Evolutionary conservation across 2,888 invertebrate genomes (phyloP), one percentile per base, ranked within the genome.

Genomic region (Cantharis lateralis): DNA sequence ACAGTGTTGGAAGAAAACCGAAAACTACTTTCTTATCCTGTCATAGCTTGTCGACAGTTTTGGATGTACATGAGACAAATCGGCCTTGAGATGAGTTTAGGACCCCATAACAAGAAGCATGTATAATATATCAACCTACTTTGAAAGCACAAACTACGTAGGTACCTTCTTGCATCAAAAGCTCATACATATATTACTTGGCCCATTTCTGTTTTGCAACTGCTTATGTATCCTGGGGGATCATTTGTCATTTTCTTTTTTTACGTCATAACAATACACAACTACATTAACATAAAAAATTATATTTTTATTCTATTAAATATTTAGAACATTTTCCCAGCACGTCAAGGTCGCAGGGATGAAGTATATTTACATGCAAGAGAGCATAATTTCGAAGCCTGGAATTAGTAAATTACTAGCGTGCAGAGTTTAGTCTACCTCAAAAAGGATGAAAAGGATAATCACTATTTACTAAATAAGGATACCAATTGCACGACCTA

Each of bases 121-220:
- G 77, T 77, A 77, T 77, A 77, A 77, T 77, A 77, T 77, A 77
- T 77, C 62, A 74, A 71, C 32, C 66, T 72, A 76, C 73, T 77
- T 77, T 77, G 75, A 72, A 72, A 70, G 78, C 75, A 76, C 68
- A 75, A 78, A 75, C 78, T 71, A 75, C 72, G 77, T 80, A 80
- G 48, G 48, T 48, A 48, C 79, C 79, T 79, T 78, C 78, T 79
- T 77, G 75, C 80, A 79, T 80, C 79, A 78, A 74, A 75, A 78
- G 76, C 77, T 80, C 80, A 80, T 80, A 79, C 80, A 80, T 80
- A 80, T 78, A 80, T 80, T 79, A 80, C 77, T 75, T 72, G 72
- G 63, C 62, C 76, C 71, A 77, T 77, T 77, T 77, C 74, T 68
- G 71, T 71, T 77, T 74, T 74, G 68, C 68, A 74, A 15, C 71